Evolutionary conservation across 2,113 vertebrate genomes (phyloP), one percentile per base, ranked within the genome.

Genomic region (Haemorhous mexicanus): DNA sequence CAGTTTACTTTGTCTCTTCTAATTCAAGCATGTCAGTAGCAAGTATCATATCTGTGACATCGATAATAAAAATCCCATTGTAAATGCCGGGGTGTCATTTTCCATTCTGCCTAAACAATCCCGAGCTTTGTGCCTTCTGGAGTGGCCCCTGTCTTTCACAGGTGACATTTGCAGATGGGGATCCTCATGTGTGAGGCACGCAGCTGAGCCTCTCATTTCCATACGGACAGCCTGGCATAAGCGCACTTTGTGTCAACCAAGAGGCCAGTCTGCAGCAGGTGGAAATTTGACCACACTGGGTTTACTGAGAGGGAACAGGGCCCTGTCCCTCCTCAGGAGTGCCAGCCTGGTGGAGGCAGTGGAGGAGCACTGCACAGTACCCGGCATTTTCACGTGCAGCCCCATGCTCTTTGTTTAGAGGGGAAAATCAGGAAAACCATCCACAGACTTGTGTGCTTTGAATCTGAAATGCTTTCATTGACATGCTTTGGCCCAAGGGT

Each of bases 1-100:
- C 93, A 96, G 95, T 95, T 97, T 95, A 96, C 96, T 96, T 97
- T 97, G 96, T 97, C 95, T 97, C 95, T 96, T 94, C 95, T 94
- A 97, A 97, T 97, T 97, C 95, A 97, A 97, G 95, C 96, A 97
- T 96, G 96, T 95, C 96, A 93, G 94, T 41, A 89, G 94, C 89
- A 95, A 94, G 95, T 96, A 95, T 96, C 94, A 95, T 95, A 96
- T 94, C 95, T 96, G 95, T 91, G 95, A 91, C 95, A 96, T 95
- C 2, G 91, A 94, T 94, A 95, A 97, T 95, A 97, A 96, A 95
- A 97, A 97, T 96, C 95, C 95, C 94, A 97, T 97, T 97, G 96
- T 97, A 94, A 96, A 93, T 79, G 94, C 84, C 3, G 15, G 95
- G 93, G 96, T 97, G 94, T 97, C 96, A 94, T 84, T 97, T 97